phyloP scores from a whole-genome alignment of 2,888 invertebrate genomes.

The Caenorhabditis sp. region DNA sequence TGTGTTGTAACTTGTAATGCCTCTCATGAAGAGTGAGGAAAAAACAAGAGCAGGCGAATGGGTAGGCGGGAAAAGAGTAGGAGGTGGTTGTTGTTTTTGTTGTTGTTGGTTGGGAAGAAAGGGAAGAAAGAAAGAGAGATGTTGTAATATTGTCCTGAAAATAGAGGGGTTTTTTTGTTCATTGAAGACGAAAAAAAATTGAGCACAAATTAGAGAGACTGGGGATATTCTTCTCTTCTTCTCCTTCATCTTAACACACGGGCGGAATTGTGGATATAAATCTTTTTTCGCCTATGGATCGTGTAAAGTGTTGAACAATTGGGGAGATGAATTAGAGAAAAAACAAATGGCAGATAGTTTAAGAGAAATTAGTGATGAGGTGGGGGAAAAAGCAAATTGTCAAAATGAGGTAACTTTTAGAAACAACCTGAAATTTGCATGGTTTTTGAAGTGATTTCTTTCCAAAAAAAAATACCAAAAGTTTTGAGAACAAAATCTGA shows the following conservation, averaged over 20 bases:
- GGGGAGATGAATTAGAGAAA: neutral
- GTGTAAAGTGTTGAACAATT: constrained; percentile 1
- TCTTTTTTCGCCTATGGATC: neutral
- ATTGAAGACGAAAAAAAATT: neutral
- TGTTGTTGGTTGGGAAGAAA: neutral
- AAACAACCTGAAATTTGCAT: too few species aligned
- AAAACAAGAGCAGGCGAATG: neutral
- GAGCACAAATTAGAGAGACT: neutral
- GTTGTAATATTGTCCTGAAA: neutral
- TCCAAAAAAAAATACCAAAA: too few species aligned
- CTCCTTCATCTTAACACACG: neutral
- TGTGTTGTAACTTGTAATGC: neutral
- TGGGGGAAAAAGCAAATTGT: neutral
- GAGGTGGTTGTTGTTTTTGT: neutral
- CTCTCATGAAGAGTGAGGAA: neutral
- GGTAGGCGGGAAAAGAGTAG: neutral
- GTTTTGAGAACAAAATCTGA: too few species aligned
- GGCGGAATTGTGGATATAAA: neutral
- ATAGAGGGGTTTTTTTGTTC: neutral
- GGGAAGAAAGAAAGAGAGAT: neutral
- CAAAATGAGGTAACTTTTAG: neutral
- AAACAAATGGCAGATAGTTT: neutral
- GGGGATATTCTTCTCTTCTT: neutral
- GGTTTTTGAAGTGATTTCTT: too few species aligned
- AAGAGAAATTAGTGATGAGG: neutral